phyloP scores from a whole-genome alignment of 1,140 invertebrate genomes.

The Sitodiplosis mosellana region DNA sequence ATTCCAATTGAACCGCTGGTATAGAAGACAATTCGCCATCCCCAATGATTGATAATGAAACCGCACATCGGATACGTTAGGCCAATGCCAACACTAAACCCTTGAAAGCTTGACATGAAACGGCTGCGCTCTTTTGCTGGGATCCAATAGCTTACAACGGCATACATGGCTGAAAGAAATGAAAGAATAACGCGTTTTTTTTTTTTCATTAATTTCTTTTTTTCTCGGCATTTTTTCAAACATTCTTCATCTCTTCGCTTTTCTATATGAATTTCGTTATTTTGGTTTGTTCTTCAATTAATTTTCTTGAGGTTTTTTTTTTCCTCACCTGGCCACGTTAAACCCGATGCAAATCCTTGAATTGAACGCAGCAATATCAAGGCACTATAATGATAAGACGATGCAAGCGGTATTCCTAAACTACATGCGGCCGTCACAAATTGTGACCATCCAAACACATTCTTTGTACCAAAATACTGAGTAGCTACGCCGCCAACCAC shows the following conservation, averaged over 20 bases:
- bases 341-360: constrained; percentile 51
- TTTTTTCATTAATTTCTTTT: too few species aligned
- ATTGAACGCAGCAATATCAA: constrained; percentile 42
- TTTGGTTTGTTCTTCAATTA: too few species aligned
- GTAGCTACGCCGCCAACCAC: constrained; percentile 53
- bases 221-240: too few species aligned
- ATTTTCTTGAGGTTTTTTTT: too few species aligned
- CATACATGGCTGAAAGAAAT: constrained; percentile 15
- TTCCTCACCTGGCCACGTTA: constrained; percentile 75
- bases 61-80: constrained; percentile 50
- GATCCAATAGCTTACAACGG: constrained; percentile 68
- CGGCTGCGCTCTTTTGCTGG: constrained; percentile 54
- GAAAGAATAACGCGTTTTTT: too few species aligned
- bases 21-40: constrained; percentile 49
- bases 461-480: constrained; percentile 58
- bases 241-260: too few species aligned
- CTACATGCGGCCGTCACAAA: constrained; percentile 46
- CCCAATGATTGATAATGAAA: constrained; percentile 44
- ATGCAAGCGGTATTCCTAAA: constrained; percentile 41
- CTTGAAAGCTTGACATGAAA: constrained; percentile 60
- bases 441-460: constrained; percentile 55
- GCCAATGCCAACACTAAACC: constrained; percentile 55
- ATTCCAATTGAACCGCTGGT: constrained; percentile 48
- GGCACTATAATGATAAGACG: constrained; percentile 36
- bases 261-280: too few species aligned